Evolutionary conservation across 2,888 invertebrate genomes (phyloP), one percentile per base, ranked within the genome.

Genomic region (Athalia rosae): DNA sequence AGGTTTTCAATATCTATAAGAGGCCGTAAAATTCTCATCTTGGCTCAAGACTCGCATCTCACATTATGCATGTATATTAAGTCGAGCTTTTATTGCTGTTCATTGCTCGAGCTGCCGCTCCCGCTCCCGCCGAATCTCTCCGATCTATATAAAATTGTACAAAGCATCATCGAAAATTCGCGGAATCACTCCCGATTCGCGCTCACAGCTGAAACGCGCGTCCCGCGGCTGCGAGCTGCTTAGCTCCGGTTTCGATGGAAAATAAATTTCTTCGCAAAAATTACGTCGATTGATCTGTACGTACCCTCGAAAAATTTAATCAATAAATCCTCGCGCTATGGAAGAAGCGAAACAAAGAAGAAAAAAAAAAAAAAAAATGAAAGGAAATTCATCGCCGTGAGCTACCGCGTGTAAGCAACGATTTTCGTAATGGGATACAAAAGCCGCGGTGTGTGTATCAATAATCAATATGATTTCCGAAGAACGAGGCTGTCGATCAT

Each of bases 1-100:
- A 82, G 79, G 81, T 84, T 85, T 85, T 85, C 85, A 85, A 85
- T 85, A 85, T 85, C 83, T 82, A 80, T 71, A 84, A 78, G 79
- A 80, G 79, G 82, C 82, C 81, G 79, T 84, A 84, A 81, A 81
- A 79, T 80, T 79, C 79, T 73, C 73, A 59, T 62, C 78, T 77
- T 77, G 77, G 77, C 77, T 77, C 71, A 50, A 62, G 45, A 45
- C 58, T 15, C 41, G 76, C 74, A 56, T 41, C 63, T 62, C 79
- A 80, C 81, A 83, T 84, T 82, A 81, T 81, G 81, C 76, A 80
- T 78, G 80, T 77, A 79, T 76, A 78, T 80, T 77, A 79, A 79
- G 74, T 41, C 59, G 28, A 61, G 28, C 61, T 74, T 74, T 61
- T 48, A 61, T 74, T 74, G 61, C 61, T 62, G 74, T 74, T 62